Percentiles rank a stretch among this genome's conserved stretches.
phyloP scores from a whole-genome alignment of 1,140 invertebrate species.

The Drosophila rhopaloa region DNA sequence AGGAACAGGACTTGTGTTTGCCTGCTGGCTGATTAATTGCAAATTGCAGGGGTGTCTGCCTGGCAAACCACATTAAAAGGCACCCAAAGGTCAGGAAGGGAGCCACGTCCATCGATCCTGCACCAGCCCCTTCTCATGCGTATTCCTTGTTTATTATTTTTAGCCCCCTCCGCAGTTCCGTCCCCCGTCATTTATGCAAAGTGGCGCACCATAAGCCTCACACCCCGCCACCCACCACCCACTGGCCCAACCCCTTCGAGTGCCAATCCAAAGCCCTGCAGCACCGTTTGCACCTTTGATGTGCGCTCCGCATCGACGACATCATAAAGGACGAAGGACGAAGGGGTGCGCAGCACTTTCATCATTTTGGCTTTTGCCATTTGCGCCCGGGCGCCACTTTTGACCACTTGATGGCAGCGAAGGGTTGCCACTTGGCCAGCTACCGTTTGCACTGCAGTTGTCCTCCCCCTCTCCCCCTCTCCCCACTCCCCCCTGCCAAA shows the following conservation, averaged over 20 bases:
- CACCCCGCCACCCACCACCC: not conserved
- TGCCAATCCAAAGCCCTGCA: slow-evolving; percentile 53
- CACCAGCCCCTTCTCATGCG: slow-evolving; percentile 43
- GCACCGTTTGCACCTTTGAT: slow-evolving; percentile 74
- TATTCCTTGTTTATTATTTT: slow-evolving; percentile 82
- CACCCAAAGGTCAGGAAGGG: slow-evolving; percentile 72
- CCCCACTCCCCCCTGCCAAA: not conserved
- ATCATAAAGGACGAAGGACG: slow-evolving; percentile 32
- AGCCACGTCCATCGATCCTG: slow-evolving; percentile 58
- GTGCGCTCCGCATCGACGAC: slow-evolving; percentile 62
- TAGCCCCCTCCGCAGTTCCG: slow-evolving; percentile 7
- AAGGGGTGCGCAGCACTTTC: slow-evolving; percentile 59
- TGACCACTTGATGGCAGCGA: slow-evolving; percentile 68
- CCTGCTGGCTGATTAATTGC: slow-evolving; percentile 79
- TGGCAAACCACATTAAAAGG: slow-evolving; percentile 78
- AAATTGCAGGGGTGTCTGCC: slow-evolving; percentile 79
- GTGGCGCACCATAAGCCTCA: slow-evolving; percentile 61
- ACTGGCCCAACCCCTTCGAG: slow-evolving; percentile 14
- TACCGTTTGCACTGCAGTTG: slow-evolving; percentile 22
- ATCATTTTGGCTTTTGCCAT: slow-evolving; percentile 81
- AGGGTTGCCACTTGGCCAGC: slow-evolving; percentile 73
- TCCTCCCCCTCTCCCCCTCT: not conserved
- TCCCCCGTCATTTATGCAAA: slow-evolving; percentile 74
- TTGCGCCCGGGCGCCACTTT: slow-evolving; percentile 70
- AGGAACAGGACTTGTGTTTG: slow-evolving; percentile 36